Base-by-base conservation (phyloP, 2,888 invertebrate genomes). In the Apamea sordens region DNA sequence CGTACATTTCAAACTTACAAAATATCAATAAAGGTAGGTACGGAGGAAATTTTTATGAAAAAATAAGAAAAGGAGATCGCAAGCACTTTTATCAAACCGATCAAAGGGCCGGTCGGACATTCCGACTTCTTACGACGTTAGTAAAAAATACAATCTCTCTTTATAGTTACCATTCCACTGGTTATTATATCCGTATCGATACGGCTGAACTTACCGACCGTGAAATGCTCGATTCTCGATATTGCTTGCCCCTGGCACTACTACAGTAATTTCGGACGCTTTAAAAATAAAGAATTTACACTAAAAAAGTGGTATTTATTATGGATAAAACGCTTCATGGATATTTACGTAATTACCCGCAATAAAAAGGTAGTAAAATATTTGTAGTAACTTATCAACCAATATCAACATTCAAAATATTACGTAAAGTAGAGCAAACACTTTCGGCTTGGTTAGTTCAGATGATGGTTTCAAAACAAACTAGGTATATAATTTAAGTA, bases 81-180 rank as follows among this genome's bases (percentile, higher is more conserved):
- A 91, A 92, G 94, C 94, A 94, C 92, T 95, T 96, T 95, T 96
- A 96, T 96, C 95, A 95, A 95, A 95, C 93, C 95, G 96, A 96
- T 96, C 96, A 96, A 97, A 96, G 96, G 96, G 94, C 94, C 95
- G 95, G 93, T 93, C 95, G 95, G 94, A 94, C 96, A 96, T 96
- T 96, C 96, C 96, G 93, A 96, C 94, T 95, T 95, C 96, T 96
- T 96, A 96, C 95, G 96, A 96, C 95, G 96, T 95, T 96, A 96
- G 96, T 96, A 96, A 96, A 96, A 96, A 96, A 96, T 95, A 96
- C 96, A 96, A 96, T 96, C 96, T 96, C 93, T 95, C 96, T 96
- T 96, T 96, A 96, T 96, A 96, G 96, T 96, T 96, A 96, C 95
- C 96, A 96, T 96, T 96, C 94, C 95, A 95, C 95, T 96, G 96